Percentiles rank a stretch among this genome's conserved stretches.
Evolutionary conservation across 2,888 invertebrate genomes (phyloP).

Genomic region (Lasius platythorax): DNA sequence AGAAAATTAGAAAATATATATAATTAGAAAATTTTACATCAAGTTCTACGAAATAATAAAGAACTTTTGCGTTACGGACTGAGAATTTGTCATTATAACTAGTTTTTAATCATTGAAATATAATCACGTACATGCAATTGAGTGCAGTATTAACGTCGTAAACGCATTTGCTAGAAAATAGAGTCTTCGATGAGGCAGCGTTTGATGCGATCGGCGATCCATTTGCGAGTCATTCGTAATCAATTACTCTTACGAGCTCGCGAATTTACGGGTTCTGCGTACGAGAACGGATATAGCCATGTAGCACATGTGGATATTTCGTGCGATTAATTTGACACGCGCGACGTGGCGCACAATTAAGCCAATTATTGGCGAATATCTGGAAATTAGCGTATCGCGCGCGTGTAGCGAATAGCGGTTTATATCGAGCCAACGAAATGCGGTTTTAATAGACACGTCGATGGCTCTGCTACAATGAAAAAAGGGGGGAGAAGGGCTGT

Average conservation of each 20-base stretch:
- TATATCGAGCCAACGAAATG: conserved; percentile 65
- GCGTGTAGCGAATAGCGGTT: conserved; percentile 54
- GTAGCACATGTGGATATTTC: background rate
- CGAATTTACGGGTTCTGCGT: conserved; percentile 13
- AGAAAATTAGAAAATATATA: too few species aligned
- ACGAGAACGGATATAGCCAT: background rate
- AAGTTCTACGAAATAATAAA: too few species aligned
- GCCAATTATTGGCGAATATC: conserved; percentile 72
- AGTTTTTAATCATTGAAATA: too few species aligned
- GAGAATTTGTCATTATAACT: too few species aligned
- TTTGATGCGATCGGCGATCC: conserved; percentile 7
- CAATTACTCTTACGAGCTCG: conserved; percentile 1
- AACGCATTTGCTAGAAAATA: background rate
- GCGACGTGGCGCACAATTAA: conserved; percentile 52
- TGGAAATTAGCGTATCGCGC: conserved; percentile 60
- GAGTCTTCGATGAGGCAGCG: background rate
- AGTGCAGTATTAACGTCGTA: background rate
- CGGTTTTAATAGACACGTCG: conserved; percentile 64
- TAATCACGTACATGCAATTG: background rate
- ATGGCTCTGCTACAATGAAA: conserved; percentile 45
- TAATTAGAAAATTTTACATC: too few species aligned
- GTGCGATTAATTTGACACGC: conserved; percentile 37
- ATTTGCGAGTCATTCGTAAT: background rate
- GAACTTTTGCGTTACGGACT: too few species aligned
- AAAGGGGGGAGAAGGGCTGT: background rate